Evolutionary conservation across 2,888 invertebrate genomes (phyloP), one percentile per base, ranked within the genome.

Genomic region (Zaprionus bogoriensis): DNA sequence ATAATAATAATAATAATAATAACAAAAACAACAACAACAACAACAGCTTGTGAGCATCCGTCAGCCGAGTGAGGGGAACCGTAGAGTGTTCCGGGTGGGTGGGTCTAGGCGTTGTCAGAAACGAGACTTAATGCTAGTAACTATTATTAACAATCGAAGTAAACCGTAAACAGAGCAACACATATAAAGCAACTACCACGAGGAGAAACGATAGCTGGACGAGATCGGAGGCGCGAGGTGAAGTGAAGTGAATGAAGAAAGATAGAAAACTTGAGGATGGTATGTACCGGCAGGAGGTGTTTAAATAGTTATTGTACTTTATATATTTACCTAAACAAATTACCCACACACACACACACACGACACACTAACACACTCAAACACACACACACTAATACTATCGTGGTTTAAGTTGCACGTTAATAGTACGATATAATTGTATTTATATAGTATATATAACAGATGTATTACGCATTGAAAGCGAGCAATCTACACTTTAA

Each of bases 401-500:
- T 76, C 67, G 58, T 61, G 75, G 64, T 66, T 84, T 85, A 80
- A 80, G 79, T 85, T 82, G 82, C 85, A 82, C 85, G 72, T 78
- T 79, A 66, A 67, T 62, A 61, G 72, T 72, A 81, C 75, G 64
- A 77, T 68, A 74, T 70, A 70, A 81, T 85, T 84, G 82, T 81
- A 84, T 82, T 82, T 80, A 80, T 85, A 80, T 78, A 68, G 65
- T 72, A 66, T 78, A 74, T 63, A 82, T 71, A 66, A 69, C 77
- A 58, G 67, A 81, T 84, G 82, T 80, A 81, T 78, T 80, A 75
- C 76, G 85, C 81, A 78, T 78, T 62, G 74, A 55, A 81, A 67
- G 62, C 78, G 85, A 70, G 78, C 78, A 77, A 65, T 77, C 65
- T 70, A 70, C 66, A 65, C 47, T 57, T 61, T 19, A 52, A 67